Evolutionary conservation across 2,113 vertebrate genomes (phyloP).

Genomic region (Chauna torquata): DNA sequence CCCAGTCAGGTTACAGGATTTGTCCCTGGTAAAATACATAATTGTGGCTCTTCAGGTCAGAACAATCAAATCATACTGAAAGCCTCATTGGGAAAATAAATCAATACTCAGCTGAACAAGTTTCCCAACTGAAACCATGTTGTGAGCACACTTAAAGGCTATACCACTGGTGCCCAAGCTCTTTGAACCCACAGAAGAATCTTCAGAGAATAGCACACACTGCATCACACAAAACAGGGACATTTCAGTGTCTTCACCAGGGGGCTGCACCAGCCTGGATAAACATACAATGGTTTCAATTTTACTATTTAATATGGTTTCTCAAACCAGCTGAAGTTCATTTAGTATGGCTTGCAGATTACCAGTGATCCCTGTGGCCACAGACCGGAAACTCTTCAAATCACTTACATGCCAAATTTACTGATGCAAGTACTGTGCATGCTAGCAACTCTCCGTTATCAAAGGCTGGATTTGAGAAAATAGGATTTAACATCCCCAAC

Average conservation of each 20-base stretch:
- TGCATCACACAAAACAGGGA: neutral
- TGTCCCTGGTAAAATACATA: neutral
- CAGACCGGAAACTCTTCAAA: neutral
- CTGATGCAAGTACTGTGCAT: neutral
- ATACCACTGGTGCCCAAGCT: too few relatives aligned
- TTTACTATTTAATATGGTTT: neutral
- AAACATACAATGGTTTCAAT: neutral
- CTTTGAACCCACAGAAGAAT: neutral
- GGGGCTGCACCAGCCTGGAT: neutral
- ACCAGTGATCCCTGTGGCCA: neutral
- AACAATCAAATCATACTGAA: neutral
- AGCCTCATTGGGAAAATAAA: neutral
- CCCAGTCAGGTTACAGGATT: neutral
- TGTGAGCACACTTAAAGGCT: neutral
- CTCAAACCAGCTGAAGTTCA: neutral
- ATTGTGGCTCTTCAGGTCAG: neutral
- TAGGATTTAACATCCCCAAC: neutral
- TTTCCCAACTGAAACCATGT: neutral
- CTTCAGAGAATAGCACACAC: neutral
- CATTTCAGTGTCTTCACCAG: neutral
- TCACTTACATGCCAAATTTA: neutral
- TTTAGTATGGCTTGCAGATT: rapidly evolving
- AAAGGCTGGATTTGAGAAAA: neutral
- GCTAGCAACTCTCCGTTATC: neutral
- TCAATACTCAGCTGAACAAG: neutral